A percentile compares a stretch with the other conserved stretches of the same genome.
Evolutionary conservation across 2,888 invertebrate genomes (phyloP).

Genomic region (Bembecia ichneumoniformis): DNA sequence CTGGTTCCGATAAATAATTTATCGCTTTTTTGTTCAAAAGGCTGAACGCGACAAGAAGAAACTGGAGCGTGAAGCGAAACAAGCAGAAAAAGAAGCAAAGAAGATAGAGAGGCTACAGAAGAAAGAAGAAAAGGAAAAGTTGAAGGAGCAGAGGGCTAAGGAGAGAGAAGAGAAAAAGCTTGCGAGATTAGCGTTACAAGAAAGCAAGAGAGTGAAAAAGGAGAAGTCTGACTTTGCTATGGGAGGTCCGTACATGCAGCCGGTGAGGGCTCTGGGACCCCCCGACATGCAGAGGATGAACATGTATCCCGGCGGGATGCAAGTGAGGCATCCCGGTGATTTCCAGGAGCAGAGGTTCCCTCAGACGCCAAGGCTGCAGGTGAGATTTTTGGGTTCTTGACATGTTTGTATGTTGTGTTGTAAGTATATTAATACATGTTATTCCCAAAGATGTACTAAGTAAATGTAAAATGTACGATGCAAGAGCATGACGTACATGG

Average conservation of each 20-base stretch:
- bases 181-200: conserved; percentile 54
- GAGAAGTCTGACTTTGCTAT: conserved; percentile 34
- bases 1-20: too few species aligned
- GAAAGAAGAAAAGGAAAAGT: conserved; percentile 61
- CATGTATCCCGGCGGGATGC: conserved; percentile 11
- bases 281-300: conserved; percentile 13
- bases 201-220: conserved; percentile 52
- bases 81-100: conserved; percentile 62
- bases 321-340: conserved; percentile 15
- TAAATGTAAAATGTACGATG: too few species aligned
- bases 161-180: conserved; percentile 59
- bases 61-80: conserved; percentile 65
- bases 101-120: conserved; percentile 59
- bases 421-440: too few species aligned
- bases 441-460: too few species aligned
- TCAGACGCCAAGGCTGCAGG: conserved; percentile 40
- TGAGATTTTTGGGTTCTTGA: too few species aligned
- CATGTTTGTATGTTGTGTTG: too few species aligned
- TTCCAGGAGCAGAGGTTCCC: conserved; percentile 37
- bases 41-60: conserved; percentile 69
- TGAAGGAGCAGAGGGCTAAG: conserved; percentile 61
- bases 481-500: too few species aligned
- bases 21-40: conserved; percentile 26
- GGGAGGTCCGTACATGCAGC: neutral
- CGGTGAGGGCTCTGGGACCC: neutral